Conservation (phyloP, 2,797 vertebrate genomes). For the Prunella strophiata region DNA sequence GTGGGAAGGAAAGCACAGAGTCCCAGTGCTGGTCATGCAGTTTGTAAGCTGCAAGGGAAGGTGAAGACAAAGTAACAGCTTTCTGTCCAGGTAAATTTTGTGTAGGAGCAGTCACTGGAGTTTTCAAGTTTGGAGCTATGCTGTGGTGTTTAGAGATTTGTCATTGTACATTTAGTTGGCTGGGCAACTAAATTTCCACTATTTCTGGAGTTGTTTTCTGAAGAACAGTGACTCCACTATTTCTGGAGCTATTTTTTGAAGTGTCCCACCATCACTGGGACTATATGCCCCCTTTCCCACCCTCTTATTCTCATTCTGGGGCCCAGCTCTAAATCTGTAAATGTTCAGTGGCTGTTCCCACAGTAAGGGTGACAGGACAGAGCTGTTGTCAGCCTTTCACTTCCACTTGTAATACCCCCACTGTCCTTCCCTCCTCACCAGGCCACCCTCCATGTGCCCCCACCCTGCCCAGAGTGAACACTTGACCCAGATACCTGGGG, state of each 20-base stretch:
- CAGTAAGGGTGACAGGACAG: not conserved
- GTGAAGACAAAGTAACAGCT: not conserved
- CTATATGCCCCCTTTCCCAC: not conserved
- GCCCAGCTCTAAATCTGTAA: not conserved
- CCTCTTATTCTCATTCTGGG: not conserved
- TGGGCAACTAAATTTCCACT: not conserved
- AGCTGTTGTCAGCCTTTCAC: not conserved
- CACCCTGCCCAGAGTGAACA: rapidly evolving
- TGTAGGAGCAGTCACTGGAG: not conserved
- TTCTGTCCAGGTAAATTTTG: not conserved
- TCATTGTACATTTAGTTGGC: not conserved
- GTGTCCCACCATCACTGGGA: not conserved
- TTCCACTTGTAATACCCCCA: too few species aligned
- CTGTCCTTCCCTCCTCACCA: not conserved
- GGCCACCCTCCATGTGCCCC: rapidly evolving
- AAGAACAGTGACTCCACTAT: too few species aligned
- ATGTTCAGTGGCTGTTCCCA: not conserved
- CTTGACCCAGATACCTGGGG: not conserved
- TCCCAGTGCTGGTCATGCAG: not conserved
- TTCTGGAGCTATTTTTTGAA: not conserved
- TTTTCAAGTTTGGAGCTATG: not conserved
- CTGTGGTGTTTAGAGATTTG: not conserved
- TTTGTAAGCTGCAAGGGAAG: not conserved
- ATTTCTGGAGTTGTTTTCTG: not conserved
- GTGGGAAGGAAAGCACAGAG: not conserved